Percentiles rank a stretch among this genome's conserved stretches.
phyloP scores from a whole-genome alignment of 2,797 vertebrate genomes.

The Saxicola maurus region DNA sequence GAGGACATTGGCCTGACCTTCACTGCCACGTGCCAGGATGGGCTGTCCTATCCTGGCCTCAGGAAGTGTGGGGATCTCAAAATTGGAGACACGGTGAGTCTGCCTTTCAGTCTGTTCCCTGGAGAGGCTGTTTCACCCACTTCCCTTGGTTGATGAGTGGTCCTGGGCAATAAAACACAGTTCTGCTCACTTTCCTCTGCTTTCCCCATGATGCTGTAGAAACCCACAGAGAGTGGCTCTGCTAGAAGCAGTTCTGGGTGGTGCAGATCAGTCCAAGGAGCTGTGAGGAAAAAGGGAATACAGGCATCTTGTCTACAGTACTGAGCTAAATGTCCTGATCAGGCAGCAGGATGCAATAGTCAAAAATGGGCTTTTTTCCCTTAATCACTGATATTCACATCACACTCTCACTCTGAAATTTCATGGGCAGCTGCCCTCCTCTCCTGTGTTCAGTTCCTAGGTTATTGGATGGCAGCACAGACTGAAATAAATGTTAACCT shows the following conservation, averaged over 20 bases:
- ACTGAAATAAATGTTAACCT: neutral
- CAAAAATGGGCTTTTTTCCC: neutral
- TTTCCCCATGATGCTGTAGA: neutral
- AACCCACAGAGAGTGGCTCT: neutral
- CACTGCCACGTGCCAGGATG: constrained; percentile 93
- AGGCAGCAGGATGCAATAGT: neutral
- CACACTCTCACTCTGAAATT: neutral
- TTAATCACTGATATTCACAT: neutral
- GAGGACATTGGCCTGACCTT: constrained; percentile 90
- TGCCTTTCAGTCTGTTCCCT: neutral
- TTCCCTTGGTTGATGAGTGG: fast-evolving
- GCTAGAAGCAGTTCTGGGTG: neutral
- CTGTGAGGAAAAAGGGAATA: neutral
- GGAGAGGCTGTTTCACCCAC: neutral
- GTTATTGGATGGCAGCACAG: neutral
- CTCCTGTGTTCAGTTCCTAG: neutral
- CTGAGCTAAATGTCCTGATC: neutral
- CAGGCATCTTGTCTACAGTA: neutral
- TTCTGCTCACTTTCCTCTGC: neutral
- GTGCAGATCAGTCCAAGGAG: neutral
- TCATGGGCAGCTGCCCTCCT: neutral
- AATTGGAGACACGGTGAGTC: constrained; percentile 94
- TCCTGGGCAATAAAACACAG: neutral
- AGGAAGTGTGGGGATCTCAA: constrained; percentile 91
- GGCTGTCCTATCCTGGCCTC: constrained; percentile 83